Evolutionary conservation across 2,113 vertebrate genomes (phyloP).

Genomic region (Dipodomys ordii): DNA sequence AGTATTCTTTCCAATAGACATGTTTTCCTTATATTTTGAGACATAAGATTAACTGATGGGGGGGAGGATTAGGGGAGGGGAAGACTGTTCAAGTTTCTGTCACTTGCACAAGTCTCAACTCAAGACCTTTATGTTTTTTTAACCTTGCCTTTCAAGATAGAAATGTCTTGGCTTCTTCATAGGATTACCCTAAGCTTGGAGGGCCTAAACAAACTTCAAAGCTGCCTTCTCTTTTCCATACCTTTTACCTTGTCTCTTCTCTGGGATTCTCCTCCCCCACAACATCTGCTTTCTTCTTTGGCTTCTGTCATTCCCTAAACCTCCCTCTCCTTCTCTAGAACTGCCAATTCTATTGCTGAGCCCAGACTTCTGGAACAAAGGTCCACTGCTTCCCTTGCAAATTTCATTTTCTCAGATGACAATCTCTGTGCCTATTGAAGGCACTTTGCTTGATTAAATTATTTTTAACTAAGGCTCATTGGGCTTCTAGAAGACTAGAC

Average conservation of each 20-base stretch:
- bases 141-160: background rate
- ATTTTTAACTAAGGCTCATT: background rate
- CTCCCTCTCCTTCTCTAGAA: background rate
- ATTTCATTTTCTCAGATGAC: slow-evolving; percentile 37
- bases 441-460: slow-evolving; percentile 57
- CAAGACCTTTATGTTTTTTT: background rate
- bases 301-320: background rate
- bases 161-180: background rate
- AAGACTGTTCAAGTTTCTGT: background rate
- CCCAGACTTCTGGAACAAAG: slow-evolving; percentile 31
- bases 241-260: background rate
- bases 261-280: background rate
- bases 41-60: background rate
- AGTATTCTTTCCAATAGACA: background rate
- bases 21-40: background rate
- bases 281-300: background rate
- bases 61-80: background rate
- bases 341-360: background rate
- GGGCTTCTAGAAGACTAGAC: slow-evolving; percentile 35
- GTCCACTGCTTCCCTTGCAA: slow-evolving; percentile 42
- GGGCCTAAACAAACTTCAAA: background rate
- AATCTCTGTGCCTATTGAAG: slow-evolving; percentile 39
- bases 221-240: background rate
- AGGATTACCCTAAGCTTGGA: background rate
- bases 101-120: background rate